Conservation (phyloP, 2,888 invertebrate genomes). For the Dexiosoma caninum region DNA sequence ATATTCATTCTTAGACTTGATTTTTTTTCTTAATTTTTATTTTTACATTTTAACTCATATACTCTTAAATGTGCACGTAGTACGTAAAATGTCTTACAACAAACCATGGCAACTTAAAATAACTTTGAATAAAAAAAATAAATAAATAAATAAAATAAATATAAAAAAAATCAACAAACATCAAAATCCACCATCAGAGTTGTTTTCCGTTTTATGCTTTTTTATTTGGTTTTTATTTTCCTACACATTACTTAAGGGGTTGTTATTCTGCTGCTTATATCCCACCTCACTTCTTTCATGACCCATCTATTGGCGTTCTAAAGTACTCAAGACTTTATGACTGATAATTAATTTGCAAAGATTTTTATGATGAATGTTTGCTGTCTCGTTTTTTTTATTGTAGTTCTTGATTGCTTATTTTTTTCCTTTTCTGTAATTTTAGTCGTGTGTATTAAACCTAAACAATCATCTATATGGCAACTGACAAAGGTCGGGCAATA, state of each 20-base stretch:
- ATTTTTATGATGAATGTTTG: conserved; percentile 57
- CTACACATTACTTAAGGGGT: conserved; percentile 56
- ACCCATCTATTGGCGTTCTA: conserved; percentile 29
- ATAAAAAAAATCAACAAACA: neutral
- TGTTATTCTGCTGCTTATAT: conserved; percentile 27
- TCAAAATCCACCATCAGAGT: conserved; percentile 27
- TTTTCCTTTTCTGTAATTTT: neutral
- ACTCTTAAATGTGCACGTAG: neutral
- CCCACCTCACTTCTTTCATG: neutral
- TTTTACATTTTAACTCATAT: conserved; percentile 6
- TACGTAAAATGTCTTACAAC: conserved; percentile 12
- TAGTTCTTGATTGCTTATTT: neutral
- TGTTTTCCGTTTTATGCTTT: conserved; percentile 43
- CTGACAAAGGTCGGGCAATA: conserved; percentile 16
- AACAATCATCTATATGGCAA: conserved; percentile 50
- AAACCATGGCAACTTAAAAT: conserved; percentile 60
- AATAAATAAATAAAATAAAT: neutral
- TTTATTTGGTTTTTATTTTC: conserved; percentile 54
- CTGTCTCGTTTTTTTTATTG: conserved; percentile 23
- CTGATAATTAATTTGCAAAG: conserved; percentile 61
- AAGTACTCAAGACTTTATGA: conserved; percentile 44
- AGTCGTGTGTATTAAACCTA: conserved; percentile 10
- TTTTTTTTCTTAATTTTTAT: conserved; percentile 4
- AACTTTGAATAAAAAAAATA: conserved; percentile 39
- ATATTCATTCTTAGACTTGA: conserved; percentile 28